Base-by-base conservation (phyloP, 2,797 vertebrate genomes). In the Dendrocincla fuliginosa region DNA sequence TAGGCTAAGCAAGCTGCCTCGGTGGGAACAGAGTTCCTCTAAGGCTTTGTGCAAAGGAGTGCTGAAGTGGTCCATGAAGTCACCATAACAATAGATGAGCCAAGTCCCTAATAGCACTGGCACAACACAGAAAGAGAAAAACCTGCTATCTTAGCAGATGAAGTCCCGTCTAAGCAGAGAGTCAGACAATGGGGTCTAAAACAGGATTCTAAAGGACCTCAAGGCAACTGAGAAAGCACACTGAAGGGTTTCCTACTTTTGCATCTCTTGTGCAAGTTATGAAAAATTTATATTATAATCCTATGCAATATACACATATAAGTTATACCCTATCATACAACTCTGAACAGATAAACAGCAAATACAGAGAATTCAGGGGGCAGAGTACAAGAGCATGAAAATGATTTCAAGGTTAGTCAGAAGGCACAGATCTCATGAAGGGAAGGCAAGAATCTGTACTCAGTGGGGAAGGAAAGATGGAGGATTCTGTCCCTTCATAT, bases 301-400 rank as follows among this genome's bases (percentile, higher is more conserved):
- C 35, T 46, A 23, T 4, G 8, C 20, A 84, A 49, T 4, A 10
- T 8, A 32, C 70, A 6, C 11, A 11, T 28, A 3, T n/a, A 47
- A 5, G 0, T 16, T 76, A 23, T 8, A 81, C 14, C 19, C n/a
- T 57, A 18, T 5, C 16, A 28, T 0, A 0, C 12, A 89, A 2
- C 19, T 1, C 0, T 15, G 49, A 47, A 56, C 16, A 35, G 22
- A 6, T 7, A 23, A 74, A 27, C 0, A 79, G 13, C 41, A 80
- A 60, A 32, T 32, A 52, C 1, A 8, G 19, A 60, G 16, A 28
- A 52, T 39, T 68, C 19, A 32, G 17, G 3, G 2, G 9, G 6
- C 33, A 74, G 32, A 67, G 10, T 23, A 70, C 22, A 55, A 53
- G 1, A 70, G 30, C 32, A n/a, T 6, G 0, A 3, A 44, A 59